Conservation (phyloP, 1,140 invertebrate genomes). For the Gonioctena quinquepunctata region DNA sequence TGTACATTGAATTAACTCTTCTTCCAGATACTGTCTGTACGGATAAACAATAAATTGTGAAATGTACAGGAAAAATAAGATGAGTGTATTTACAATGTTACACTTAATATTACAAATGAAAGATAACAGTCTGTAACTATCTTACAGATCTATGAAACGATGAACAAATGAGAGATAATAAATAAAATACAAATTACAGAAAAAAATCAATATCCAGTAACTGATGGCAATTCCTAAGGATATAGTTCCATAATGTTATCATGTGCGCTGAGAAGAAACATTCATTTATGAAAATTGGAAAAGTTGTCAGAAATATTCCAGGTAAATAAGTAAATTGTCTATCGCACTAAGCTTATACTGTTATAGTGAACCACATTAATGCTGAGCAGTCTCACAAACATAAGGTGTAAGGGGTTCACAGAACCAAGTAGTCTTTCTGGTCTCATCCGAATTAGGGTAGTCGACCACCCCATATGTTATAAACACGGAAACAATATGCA, state of each 20-base stretch:
- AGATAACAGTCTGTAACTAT: conserved; percentile 26
- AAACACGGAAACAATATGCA: conserved; percentile 40
- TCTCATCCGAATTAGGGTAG: conserved; percentile 44
- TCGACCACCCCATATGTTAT: conserved; percentile 39
- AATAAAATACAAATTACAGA: conserved; percentile 3
- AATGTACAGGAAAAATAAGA: conserved; percentile 26
- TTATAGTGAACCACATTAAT: conserved; percentile 32
- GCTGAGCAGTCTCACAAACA: conserved; percentile 37
- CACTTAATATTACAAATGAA: conserved; percentile 27
- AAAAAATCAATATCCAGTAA: conserved; percentile 17
- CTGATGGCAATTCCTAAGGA: conserved; percentile 11
- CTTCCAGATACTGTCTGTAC: too few species aligned
- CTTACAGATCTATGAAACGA: conserved; percentile 34
- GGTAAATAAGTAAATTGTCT: conserved; percentile 27
- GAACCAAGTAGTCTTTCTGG: conserved; percentile 48
- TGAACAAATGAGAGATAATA: conserved; percentile 42
- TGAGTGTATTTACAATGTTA: conserved; percentile 36
- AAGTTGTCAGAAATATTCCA: conserved; percentile 39
- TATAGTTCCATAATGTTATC: conserved; percentile 21
- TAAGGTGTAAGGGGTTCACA: conserved; percentile 46
- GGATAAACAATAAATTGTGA: too few species aligned
- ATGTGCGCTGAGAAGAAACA: conserved; percentile 28
- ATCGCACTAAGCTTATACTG: conserved; percentile 32
- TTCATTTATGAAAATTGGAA: conserved; percentile 44
- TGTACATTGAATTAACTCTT: too few species aligned